Evolutionary conservation across 1,140 invertebrate species (phyloP).

Genomic region (Papilio glaucus): DNA sequence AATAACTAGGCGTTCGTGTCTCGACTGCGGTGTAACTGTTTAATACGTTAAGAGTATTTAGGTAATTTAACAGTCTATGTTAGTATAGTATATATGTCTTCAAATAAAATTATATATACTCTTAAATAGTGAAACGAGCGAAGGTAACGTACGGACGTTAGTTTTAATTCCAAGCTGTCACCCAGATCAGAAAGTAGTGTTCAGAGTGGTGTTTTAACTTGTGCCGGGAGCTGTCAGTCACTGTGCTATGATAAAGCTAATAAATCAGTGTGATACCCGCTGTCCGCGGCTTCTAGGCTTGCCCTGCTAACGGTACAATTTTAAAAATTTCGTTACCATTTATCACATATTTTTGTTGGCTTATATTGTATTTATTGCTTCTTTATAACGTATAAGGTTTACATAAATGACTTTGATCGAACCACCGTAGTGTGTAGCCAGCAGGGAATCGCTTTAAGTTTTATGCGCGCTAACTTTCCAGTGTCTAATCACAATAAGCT

Average conservation of each 20-base stretch:
- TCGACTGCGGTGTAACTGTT: no score
- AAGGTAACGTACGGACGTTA: no score
- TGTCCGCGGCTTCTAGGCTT: background rate
- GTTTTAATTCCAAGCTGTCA: background rate
- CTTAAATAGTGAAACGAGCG: no score
- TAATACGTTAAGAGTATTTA: no score
- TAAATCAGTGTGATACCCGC: background rate
- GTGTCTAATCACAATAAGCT: constrained; percentile 9
- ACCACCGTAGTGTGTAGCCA: background rate
- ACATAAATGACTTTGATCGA: background rate
- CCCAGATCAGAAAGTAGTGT: no score
- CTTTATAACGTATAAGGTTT: background rate
- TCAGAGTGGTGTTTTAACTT: background rate
- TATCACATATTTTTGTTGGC: background rate
- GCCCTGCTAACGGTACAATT: background rate
- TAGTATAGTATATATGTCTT: no score
- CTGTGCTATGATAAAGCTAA: constrained; percentile 6
- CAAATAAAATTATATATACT: no score
- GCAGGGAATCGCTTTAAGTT: background rate
- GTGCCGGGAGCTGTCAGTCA: background rate
- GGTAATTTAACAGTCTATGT: no score
- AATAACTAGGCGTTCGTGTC: no score
- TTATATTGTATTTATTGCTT: background rate
- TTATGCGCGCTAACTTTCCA: constrained; percentile 6
- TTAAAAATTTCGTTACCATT: background rate